These are phyloP conservation scores for Lepidostoma basale DNA, from an alignment of 1,140 invertebrate species.

Conservation along the genomic window DNA sequence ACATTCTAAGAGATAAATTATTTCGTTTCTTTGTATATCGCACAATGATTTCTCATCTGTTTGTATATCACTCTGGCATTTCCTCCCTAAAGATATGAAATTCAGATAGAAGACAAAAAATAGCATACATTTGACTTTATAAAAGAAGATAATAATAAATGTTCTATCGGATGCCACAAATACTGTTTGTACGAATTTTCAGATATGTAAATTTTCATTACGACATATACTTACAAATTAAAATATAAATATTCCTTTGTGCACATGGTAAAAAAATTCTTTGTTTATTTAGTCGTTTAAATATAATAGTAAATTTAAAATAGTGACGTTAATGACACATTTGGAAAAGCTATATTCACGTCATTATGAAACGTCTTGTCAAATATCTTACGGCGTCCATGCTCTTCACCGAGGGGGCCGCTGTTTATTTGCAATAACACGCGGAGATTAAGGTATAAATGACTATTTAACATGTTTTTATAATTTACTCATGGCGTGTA, in stretches of 20 bases:
- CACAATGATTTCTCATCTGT: too few relatives aligned
- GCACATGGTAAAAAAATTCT: neutral
- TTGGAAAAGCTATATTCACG: neutral
- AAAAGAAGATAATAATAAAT: neutral
- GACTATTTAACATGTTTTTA: neutral
- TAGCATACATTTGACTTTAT: too few relatives aligned
- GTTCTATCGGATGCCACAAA: neutral
- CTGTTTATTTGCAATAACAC: slow-evolving; percentile 12
- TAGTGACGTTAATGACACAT: neutral
- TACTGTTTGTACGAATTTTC: neutral
- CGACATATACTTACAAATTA: neutral
- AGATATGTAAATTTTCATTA: neutral
- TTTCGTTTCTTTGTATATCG: too few relatives aligned
- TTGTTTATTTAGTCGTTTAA: neutral
- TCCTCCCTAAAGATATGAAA: too few relatives aligned
- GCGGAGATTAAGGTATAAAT: neutral
- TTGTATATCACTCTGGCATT: too few relatives aligned
- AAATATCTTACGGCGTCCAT: neutral
- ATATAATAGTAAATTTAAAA: neutral
- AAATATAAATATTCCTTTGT: neutral
- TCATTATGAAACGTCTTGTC: neutral
- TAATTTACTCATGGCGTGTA: neutral
- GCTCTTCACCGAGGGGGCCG: neutral
- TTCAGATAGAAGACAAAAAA: too few relatives aligned
- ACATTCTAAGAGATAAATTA: too few relatives aligned